Conservation (phyloP, 2,888 invertebrate genomes). For the Diaprepes abbreviatus region DNA sequence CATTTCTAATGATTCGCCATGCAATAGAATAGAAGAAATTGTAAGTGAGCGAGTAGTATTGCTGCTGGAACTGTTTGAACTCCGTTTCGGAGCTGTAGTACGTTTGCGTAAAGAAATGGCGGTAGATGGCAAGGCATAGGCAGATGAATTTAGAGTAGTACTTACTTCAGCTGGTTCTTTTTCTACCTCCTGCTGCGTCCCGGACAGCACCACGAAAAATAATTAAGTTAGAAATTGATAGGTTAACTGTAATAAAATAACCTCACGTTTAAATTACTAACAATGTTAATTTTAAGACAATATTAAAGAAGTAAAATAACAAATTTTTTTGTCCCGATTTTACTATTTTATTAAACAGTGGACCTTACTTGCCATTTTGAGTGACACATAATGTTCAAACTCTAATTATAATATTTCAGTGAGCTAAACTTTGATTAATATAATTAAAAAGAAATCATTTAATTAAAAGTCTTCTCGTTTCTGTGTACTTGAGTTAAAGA, state of each 20-base stretch:
- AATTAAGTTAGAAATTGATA: slow-evolving; percentile 49
- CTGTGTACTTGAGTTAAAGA: too few relatives aligned
- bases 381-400: too few relatives aligned
- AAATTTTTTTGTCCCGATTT: too few relatives aligned
- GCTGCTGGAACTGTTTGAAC: slow-evolving; percentile 42
- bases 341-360: too few relatives aligned
- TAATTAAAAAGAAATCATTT: too few relatives aligned
- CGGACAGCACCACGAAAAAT: slow-evolving; percentile 56
- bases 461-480: too few relatives aligned
- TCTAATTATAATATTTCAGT: too few relatives aligned
- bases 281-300: too few relatives aligned
- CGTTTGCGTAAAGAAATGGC: slow-evolving; percentile 57
- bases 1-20: slow-evolving; percentile 54
- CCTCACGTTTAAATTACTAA: slow-evolving; percentile 11
- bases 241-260: slow-evolving; percentile 33
- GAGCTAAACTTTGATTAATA: too few relatives aligned
- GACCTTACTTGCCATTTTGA: too few relatives aligned
- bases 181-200: slow-evolving; percentile 66
- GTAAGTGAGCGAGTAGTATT: slow-evolving; percentile 32
- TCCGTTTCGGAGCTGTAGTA: slow-evolving; percentile 38
- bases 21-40: slow-evolving; percentile 46
- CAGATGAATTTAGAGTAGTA: slow-evolving; percentile 58
- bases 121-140: slow-evolving; percentile 58
- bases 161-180: slow-evolving; percentile 66
- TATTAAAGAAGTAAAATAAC: too few relatives aligned